A percentile compares a stretch with the other conserved stretches of the same genome.
Evolutionary conservation across 53 echinoderm and acorn worm genomes (phyloP).

Genomic region (Echinometra lucunter): DNA sequence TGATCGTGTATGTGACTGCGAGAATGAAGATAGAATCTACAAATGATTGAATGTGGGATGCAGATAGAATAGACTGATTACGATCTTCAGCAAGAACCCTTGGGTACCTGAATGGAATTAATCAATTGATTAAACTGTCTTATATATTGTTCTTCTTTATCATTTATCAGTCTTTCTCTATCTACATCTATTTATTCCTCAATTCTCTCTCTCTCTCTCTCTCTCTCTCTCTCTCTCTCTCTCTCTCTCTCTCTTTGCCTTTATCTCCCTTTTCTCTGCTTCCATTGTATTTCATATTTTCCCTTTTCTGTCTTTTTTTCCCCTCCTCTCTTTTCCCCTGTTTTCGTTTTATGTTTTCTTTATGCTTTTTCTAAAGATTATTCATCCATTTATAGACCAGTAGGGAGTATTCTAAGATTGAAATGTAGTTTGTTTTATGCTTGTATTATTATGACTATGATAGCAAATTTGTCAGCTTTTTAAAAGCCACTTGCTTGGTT

Average conservation of each 20-base stretch:
- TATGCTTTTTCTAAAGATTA: neutral
- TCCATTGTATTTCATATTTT: neutral
- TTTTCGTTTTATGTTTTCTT: neutral
- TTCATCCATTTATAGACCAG: too few relatives aligned
- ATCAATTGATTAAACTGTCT: neutral
- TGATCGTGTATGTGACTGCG: neutral
- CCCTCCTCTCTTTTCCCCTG: neutral
- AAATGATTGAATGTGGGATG: neutral
- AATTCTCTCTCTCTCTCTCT: neutral
- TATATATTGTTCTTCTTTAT: neutral
- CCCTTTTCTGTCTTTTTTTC: neutral
- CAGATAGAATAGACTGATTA: neutral
- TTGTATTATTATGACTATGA: neutral
- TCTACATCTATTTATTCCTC: neutral
- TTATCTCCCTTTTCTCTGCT: neutral
- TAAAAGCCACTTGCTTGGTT: neutral
- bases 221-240: neutral
- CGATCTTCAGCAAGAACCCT: neutral
- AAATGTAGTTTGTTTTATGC: neutral
- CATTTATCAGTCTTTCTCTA: neutral
- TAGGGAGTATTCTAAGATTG: neutral
- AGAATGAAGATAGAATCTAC: neutral
- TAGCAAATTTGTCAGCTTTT: slow-evolving; percentile 4
- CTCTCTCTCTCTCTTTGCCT: neutral
- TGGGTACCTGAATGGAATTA: neutral